Percentiles rank a stretch among this genome's conserved stretches.
Conservation (phyloP, 35 echinoderm and acorn worm genomes). For the Ophiothrix spiculata region DNA sequence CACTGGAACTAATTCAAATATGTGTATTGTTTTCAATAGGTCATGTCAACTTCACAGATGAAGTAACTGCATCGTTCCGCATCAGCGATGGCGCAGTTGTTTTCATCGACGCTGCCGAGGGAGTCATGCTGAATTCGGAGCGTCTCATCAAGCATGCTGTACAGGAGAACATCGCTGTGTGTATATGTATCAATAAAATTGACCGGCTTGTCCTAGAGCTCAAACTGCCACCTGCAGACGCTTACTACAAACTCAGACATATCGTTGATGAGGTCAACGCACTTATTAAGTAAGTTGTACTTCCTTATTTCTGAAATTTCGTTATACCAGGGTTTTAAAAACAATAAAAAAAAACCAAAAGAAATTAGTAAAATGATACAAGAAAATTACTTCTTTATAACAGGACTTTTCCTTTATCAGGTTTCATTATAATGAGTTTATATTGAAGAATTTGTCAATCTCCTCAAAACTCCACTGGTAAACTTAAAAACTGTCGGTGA, state of each 20-base stretch:
- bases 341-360: too few species aligned
- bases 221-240: slow-evolving; percentile 91
- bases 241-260: slow-evolving; percentile 95
- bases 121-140: slow-evolving; percentile 95
- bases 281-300: slow-evolving; percentile 78
- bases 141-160: slow-evolving; percentile 94
- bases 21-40: too few species aligned
- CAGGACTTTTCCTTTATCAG: too few species aligned
- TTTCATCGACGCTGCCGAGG: slow-evolving; percentile 94
- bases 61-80: slow-evolving; percentile 80
- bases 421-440: too few species aligned
- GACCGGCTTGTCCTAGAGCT: slow-evolving; percentile 86
- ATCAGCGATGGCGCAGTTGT: slow-evolving; percentile 86
- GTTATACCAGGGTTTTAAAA: too few species aligned
- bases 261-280: slow-evolving; percentile 93
- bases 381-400: too few species aligned
- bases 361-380: too few species aligned
- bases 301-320: too few species aligned
- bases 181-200: slow-evolving; percentile 96
- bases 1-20: not conserved
- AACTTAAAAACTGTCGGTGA: too few species aligned
- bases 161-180: slow-evolving; percentile 84
- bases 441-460: too few species aligned
- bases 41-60: slow-evolving; percentile 98
- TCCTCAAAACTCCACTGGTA: too few species aligned